Base-by-base conservation (phyloP, 2,888 invertebrate species). In the Macrosoma leucophasiata region DNA sequence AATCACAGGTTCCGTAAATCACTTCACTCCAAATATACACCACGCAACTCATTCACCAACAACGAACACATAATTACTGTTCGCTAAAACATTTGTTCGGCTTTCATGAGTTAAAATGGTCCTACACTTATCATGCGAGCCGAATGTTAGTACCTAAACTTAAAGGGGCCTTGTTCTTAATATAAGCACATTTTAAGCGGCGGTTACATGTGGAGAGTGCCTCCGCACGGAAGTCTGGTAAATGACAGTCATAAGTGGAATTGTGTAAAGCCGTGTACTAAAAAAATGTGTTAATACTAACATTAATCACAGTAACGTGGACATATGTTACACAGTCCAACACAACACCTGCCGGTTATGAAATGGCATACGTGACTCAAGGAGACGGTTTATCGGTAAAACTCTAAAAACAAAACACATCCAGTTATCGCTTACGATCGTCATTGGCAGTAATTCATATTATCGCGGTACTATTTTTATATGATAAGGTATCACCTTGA, bases 361-460 rank as follows among this genome's bases (percentile, higher is more conserved):
- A 59, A 70, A 67, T 67, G 75, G 70, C 52, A 63, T 79, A 82
- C 81, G 81, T 82, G 82, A 79, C 77, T 77, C 67, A 71, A 75
- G 63, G 49, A 63, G 52, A 48, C 36, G 46, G 57, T 56, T 67
- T 71, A 69, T 70, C 73, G 71, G 64, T 70, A 73, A 68, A 62
- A 58, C 61, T 55, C 46, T 48, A 38, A 62, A 61, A 71, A 71
- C 65, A 74, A 58, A 70, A 72, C 67, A 67, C 43, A 62, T 60
- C n/a, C n/a, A 18, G 26, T 74, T 82, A 82, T 81, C 79, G 62
- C 45, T 35, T 41, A 52, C 58, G 63, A 72, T 74, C 70, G 67
- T 59, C 62, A 68, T 58, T 62, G 57, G 51, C 57, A 50, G 56
- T 58, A 55, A 55, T 32, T 43, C n/a, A n/a, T n/a, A n/a, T n/a